Conservation (phyloP, 1,140 invertebrate species). For the Euschistus heros region DNA sequence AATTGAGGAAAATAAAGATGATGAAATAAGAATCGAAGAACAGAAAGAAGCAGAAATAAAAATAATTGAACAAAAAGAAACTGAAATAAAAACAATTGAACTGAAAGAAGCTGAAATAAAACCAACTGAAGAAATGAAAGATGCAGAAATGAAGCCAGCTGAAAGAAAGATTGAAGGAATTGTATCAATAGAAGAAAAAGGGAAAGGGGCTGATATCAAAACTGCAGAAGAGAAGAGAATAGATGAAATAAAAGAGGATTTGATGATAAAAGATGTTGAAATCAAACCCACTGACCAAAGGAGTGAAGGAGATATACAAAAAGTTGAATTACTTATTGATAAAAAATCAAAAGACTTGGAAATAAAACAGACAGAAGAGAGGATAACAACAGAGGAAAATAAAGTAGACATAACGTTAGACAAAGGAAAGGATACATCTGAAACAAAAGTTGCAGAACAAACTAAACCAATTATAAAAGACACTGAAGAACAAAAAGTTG, state of each 20-base stretch:
- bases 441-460: not conserved
- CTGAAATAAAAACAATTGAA: not conserved
- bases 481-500: not conserved
- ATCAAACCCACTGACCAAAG: conserved; percentile 8
- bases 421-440: not conserved
- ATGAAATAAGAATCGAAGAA: no score
- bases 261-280: conserved; percentile 26
- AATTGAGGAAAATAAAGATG: not conserved
- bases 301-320: not conserved
- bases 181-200: conserved; percentile 4
- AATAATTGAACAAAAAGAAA: not conserved
- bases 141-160: conserved; percentile 20
- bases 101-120: not conserved
- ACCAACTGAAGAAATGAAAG: not conserved
- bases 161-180: conserved; percentile 31
- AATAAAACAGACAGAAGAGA: not conserved
- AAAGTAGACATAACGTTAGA: not conserved
- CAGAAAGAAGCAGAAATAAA: not conserved
- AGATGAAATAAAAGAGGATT: no score
- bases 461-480: not conserved
- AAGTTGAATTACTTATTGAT: not conserved
- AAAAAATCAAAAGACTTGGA: not conserved
- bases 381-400: not conserved
- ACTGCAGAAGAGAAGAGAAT: conserved; percentile 18
- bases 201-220: not conserved